Evolutionary conservation across 2,888 invertebrate species (phyloP).

Genomic region (Tanypteryx hageni): DNA sequence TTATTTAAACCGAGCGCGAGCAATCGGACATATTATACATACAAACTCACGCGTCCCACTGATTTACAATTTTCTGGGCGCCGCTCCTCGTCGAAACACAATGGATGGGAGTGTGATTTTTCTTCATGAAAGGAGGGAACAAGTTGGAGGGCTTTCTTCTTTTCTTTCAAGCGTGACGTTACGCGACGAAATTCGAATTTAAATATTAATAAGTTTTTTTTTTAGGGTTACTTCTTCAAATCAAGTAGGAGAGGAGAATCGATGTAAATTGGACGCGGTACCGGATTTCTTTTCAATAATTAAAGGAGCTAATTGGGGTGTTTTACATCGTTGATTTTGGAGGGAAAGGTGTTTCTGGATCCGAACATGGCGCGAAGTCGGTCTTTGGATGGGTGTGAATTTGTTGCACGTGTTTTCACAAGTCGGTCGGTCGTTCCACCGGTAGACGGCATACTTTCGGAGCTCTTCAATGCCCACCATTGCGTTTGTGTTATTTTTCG

Average conservation of each 20-base stretch:
- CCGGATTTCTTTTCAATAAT: neutral
- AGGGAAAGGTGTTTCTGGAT: no score
- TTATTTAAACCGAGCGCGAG: neutral
- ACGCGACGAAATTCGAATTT: neutral
- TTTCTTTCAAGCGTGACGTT: conserved; percentile 27
- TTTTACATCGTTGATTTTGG: no score
- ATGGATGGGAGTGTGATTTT: neutral
- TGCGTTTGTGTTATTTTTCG: neutral
- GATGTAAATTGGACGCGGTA: neutral
- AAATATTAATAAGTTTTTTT: conserved; percentile 22
- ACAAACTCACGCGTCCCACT: neutral
- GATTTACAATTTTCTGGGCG: conserved; percentile 18
- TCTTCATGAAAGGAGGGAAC: neutral
- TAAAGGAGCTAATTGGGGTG: conserved; percentile 34
- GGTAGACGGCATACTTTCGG: neutral
- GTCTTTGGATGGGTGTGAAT: neutral
- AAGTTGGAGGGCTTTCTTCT: neutral
- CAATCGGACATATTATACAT: neutral
- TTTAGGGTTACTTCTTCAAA: neutral
- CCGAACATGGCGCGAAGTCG: neutral
- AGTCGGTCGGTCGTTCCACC: no score
- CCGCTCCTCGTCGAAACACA: neutral
- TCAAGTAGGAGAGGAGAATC: neutral
- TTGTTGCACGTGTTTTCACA: no score
- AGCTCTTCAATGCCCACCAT: neutral